A percentile compares a stretch with the other conserved stretches of the same genome.
These are phyloP conservation scores for Crepidodera aurea DNA, from an alignment of 2,888 invertebrate genomes.

Conservation along the genomic window DNA sequence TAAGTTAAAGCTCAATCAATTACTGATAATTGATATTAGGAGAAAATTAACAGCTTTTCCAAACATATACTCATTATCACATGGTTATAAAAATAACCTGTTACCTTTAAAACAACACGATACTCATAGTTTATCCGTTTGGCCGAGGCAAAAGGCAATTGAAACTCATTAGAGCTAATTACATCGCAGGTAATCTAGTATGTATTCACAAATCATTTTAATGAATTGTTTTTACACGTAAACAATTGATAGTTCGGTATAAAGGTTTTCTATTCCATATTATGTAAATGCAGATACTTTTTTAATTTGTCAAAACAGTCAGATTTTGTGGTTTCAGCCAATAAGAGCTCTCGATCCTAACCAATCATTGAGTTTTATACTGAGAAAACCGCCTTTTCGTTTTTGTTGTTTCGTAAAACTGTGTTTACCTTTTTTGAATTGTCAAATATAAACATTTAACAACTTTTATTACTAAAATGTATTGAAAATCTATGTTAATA, in stretches of 20 bases:
- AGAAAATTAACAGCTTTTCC: background rate
- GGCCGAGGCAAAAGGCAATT: background rate
- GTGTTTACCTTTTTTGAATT: too few species aligned
- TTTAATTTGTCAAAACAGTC: too few species aligned
- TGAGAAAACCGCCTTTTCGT: too few species aligned
- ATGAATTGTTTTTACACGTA: conserved; percentile 5
- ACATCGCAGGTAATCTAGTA: background rate
- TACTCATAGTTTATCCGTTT: background rate
- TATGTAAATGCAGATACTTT: too few species aligned
- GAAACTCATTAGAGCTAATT: background rate
- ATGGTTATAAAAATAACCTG: background rate
- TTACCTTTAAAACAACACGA: background rate
- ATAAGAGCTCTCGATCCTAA: too few species aligned
- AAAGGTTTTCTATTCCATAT: background rate
- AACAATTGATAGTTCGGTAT: background rate
- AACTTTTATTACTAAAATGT: too few species aligned
- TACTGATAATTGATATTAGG: background rate
- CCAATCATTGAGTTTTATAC: too few species aligned
- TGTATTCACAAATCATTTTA: background rate
- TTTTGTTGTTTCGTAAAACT: too few species aligned
- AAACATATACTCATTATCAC: background rate
- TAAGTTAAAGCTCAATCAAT: too few species aligned
- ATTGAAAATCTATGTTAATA: too few species aligned
- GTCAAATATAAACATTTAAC: too few species aligned
- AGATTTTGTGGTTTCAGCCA: too few species aligned